These are phyloP conservation scores for Gephyroberyx darwinii DNA, from an alignment of 2,797 vertebrate species.

Conservation along the genomic window DNA sequence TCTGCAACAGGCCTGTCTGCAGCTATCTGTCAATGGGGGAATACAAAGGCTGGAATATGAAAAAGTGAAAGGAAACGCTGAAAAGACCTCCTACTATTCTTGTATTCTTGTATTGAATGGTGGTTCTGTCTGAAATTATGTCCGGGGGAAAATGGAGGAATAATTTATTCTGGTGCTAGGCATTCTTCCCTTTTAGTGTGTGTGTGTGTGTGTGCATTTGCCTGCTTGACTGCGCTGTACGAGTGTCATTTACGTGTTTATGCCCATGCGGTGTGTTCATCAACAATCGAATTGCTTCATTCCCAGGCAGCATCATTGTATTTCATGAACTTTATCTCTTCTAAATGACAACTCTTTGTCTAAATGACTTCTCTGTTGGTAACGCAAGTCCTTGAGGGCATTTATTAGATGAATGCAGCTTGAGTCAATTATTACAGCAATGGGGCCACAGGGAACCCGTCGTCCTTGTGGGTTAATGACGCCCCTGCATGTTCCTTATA, in stretches of 20 bases:
- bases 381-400: constrained; percentile 26
- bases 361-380: constrained; percentile 29
- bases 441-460: constrained; percentile 16
- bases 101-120: constrained; percentile 5
- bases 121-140: constrained; percentile 12
- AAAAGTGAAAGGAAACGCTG: constrained; percentile 30
- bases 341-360: constrained; percentile 30
- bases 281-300: constrained; percentile 21
- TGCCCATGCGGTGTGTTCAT: neutral
- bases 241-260: constrained; percentile 2
- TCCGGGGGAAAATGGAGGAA: neutral
- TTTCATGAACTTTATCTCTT: constrained; percentile 35
- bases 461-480: constrained; percentile 30
- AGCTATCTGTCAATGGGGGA: constrained; percentile 37
- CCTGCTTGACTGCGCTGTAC: neutral
- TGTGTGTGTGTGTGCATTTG: too few species aligned
- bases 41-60: constrained; percentile 17
- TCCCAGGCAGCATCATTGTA: neutral
- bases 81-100: constrained; percentile 17
- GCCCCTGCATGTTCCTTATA: constrained; percentile 16
- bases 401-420: constrained; percentile 33
- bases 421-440: constrained; percentile 46
- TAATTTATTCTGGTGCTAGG: neutral
- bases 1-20: constrained; percentile 25
- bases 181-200: neutral